Evolutionary conservation across 92 coral and sea anemone species (phyloP), one percentile per base, ranked within the genome.

Genomic region (Parazoanthus atlanticus): DNA sequence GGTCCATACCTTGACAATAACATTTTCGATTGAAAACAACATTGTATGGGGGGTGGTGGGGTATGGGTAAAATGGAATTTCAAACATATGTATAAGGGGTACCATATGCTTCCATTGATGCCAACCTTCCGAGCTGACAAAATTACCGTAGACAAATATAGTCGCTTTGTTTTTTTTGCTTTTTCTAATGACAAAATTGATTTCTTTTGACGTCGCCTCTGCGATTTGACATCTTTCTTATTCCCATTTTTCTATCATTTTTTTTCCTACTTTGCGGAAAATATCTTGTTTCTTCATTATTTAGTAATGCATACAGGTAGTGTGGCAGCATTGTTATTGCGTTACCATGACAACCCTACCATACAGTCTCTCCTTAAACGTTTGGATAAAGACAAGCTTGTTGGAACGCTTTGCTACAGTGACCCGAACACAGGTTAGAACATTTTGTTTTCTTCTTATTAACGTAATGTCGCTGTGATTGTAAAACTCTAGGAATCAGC

Each of bases 361-460:
- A 41, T 91, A 43, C 91, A 88, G 86, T 76, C 79, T 78, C 36
- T 91, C 25, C 86, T 91, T 5, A 76, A 47, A 21, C 80, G 91
- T 5, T 81, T 91, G 29, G 93, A 91, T 77, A 91, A 41, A 25
- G 89, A 88, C 74, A 91, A 71, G 47, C 40, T 88, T 26, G 72
- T 91, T 31, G 93, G 93, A 3, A 91, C 91, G 6, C 72, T 91
- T 31, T 88, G 89, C 47, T 88, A 76, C 80, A 91, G 93, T 41
- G 93, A 91, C 30, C 93, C 93, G 4, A 85, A 91, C 1, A 91
- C 93, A 91, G 93, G 93, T 88, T 43, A 26, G 91, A 12, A 13
- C 21, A 52, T 52, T 52, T 52, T 52, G 17, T 15, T 11, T 7
- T 1, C 58, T 52, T 52, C 30, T 23, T 17, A 41, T 54, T 43